Evolutionary conservation across 2,113 vertebrate species (phyloP).

Genomic region (Silurus meridionalis): DNA sequence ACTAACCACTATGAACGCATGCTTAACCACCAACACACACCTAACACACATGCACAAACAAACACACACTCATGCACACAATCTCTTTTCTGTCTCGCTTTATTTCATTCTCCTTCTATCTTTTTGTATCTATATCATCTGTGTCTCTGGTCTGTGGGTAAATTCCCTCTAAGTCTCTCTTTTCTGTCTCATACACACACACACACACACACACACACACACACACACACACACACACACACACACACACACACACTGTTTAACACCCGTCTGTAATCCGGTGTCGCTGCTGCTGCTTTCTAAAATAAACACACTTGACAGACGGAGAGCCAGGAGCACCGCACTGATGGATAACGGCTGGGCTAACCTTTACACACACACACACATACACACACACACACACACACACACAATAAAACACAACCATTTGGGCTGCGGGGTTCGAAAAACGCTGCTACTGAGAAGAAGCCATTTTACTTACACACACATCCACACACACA

Average conservation of each 20-base stretch:
- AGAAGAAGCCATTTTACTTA: not conserved
- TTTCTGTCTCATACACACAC: not conserved
- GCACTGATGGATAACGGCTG: constrained; percentile 45
- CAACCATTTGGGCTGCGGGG: not conserved
- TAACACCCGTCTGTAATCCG: constrained; percentile 30
- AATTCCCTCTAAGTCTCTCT: not conserved
- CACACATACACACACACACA: constrained; percentile 24
- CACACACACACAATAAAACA: constrained; percentile 27
- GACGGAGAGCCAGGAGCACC: constrained; percentile 37
- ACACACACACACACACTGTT: constrained; percentile 21
- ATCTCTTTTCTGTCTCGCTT: not conserved
- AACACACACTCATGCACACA: not conserved
- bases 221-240: not conserved
- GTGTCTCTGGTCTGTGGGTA: not conserved
- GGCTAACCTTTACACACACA: constrained; percentile 37
- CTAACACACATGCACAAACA: not conserved
- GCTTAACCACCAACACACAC: not conserved
- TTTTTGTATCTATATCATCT: not conserved
- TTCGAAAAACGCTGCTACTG: not conserved
- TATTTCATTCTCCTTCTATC: not conserved
- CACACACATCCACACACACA: too few relatives aligned
- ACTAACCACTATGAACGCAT: not conserved
- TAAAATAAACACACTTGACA: constrained; percentile 50
- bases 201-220: not conserved
- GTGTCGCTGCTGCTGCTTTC: constrained; percentile 47